These are phyloP conservation scores for Champsocephalus gunnari DNA, from an alignment of 2,797 vertebrate genomes.

Conservation along the genomic window DNA sequence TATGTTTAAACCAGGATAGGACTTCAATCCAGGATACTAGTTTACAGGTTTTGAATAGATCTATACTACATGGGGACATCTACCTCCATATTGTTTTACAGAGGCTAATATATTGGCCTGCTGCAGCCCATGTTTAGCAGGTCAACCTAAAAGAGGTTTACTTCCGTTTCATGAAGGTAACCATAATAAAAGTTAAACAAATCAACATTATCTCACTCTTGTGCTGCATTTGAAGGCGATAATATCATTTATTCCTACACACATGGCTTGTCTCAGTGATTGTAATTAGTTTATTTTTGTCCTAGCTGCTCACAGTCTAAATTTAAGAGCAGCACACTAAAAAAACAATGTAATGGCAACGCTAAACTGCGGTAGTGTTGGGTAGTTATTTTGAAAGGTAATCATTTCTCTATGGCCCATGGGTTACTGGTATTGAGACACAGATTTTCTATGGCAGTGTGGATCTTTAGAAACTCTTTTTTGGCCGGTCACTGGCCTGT, in stretches of 20 bases:
- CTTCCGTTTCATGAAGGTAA: background rate
- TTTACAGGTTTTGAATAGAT: background rate
- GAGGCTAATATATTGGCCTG: background rate
- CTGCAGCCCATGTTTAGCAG: background rate
- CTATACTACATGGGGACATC: background rate
- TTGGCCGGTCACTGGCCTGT: no score
- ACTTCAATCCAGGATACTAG: background rate
- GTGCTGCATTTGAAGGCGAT: background rate
- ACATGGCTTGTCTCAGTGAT: background rate
- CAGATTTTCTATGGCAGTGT: no score
- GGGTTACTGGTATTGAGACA: no score
- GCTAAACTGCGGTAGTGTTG: no score
- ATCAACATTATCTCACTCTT: background rate
- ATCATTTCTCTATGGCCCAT: no score
- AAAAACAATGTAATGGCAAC: no score
- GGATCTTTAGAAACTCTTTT: no score
- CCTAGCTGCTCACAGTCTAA: background rate
- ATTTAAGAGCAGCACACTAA: no score
- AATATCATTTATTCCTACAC: background rate
- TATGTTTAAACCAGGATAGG: background rate
- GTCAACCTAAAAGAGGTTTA: background rate
- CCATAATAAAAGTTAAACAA: background rate
- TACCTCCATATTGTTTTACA: background rate
- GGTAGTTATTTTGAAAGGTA: no score
- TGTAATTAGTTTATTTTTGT: constrained; percentile 3